Conservation (phyloP, 1,140 invertebrate species). For the Calliphora vicina region DNA sequence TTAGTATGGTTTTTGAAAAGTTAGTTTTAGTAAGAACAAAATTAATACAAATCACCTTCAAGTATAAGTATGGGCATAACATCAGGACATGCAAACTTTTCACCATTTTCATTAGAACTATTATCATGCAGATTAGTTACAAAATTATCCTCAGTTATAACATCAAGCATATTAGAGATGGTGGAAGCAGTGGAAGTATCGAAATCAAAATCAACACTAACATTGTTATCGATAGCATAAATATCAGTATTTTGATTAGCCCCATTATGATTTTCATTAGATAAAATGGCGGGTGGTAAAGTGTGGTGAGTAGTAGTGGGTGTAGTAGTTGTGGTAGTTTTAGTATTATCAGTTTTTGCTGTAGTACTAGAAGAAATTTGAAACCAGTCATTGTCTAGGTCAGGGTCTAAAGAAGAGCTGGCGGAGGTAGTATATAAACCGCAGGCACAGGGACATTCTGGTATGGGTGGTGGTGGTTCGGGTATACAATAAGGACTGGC, state of each 20-base stretch:
- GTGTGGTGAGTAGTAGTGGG: constrained; percentile 18
- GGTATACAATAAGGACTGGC: constrained; percentile 47
- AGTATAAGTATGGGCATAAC: constrained; percentile 62
- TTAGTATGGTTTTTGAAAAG: not conserved
- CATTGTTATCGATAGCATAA: no score
- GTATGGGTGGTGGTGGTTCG: constrained; percentile 60
- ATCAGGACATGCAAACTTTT: constrained; percentile 59
- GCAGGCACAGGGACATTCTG: constrained; percentile 59
- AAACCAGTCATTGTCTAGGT: not conserved
- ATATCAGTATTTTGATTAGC: no score
- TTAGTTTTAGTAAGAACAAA: not conserved
- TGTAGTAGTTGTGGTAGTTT: not conserved
- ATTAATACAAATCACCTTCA: constrained; percentile 58
- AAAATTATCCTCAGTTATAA: constrained; percentile 28
- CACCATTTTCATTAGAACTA: constrained; percentile 39
- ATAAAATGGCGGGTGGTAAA: not conserved
- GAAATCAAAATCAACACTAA: not conserved
- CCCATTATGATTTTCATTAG: no score
- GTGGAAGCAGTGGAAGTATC: constrained; percentile 6
- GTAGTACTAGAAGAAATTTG: not conserved
- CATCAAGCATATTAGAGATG: constrained; percentile 37
- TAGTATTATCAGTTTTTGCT: not conserved
- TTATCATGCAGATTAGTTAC: constrained; percentile 32
- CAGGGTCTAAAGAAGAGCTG: not conserved
- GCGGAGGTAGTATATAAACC: not conserved